Base-by-base conservation (phyloP, 2,113 vertebrate genomes). In the Oncorhynchus kisutch region DNA sequence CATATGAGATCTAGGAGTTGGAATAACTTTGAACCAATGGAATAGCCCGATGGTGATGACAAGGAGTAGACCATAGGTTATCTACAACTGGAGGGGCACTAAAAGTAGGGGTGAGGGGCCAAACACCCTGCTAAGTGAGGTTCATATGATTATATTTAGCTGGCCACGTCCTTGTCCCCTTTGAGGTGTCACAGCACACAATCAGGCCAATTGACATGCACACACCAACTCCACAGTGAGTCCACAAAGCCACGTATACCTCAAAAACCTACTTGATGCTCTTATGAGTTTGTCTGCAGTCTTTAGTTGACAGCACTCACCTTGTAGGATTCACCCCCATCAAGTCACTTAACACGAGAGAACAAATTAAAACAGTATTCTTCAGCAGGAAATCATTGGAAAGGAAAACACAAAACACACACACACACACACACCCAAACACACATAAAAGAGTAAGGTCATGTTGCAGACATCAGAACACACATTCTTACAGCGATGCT, bases 381-480 rank as follows among this genome's bases (percentile, higher is more conserved):
- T 62, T 62, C 24, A 74, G 62, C 65, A 74, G 71, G 71, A 70
- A 74, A 25, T 74, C 22, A 20, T 51, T 16, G 49, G 20, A 49
- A 13, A 72, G 48, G 45, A 45, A 65, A 59, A 27, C 71, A 34
- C 22, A 77, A 48, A 48, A 68, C 62, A 48, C 31, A 81, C 60
- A 24, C 59, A 31, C n/a, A n/a, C n/a, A 70, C 20, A 67, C 62
- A n/a, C 39, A 74, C 64, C 54, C 39, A 69, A 67, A 70, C 60
- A 77, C 22, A 57, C 25, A 73, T 14, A 72, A 51, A 51, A 68
- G 49, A 48, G 20, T 29, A 68, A 59, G 72, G 79, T 77, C 70
- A 68, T 73, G 67, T 75, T 70, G 66, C 71, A 77, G 31, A 77
- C 76, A 80, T 82, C 74, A 82, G 82, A 72, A 80, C 76, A 70